phyloP scores from a whole-genome alignment of 2,888 invertebrate genomes.

The Entomobrya multifasciata region DNA sequence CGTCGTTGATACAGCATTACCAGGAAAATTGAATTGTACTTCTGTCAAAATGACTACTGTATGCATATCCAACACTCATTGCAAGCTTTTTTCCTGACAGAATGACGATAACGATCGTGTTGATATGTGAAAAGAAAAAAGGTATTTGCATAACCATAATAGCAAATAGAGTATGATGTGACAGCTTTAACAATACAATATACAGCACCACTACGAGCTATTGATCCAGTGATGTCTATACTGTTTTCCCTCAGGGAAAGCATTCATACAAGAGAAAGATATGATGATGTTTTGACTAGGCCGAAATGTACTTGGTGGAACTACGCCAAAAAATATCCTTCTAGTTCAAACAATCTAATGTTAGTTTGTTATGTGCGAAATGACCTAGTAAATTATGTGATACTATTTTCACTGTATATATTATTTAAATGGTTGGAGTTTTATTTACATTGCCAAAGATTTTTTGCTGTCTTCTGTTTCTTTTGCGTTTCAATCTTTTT shows the following conservation, averaged over 20 bases:
- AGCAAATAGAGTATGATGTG: background rate
- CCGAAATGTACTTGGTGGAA: constrained; percentile 27
- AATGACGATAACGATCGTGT: constrained; percentile 14
- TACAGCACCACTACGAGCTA: constrained; percentile 2
- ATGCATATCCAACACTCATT: background rate
- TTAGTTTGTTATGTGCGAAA: too few species aligned
- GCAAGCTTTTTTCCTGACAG: constrained; percentile 18
- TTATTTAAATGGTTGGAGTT: too few species aligned
- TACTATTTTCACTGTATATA: too few species aligned
- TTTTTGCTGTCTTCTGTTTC: background rate
- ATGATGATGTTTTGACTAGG: background rate
- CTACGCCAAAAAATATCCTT: constrained; percentile 21
- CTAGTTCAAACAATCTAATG: too few species aligned
- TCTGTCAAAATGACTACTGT: constrained; percentile 34
- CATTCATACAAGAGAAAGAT: constrained; percentile 2
- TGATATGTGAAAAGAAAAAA: background rate
- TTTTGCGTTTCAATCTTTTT: background rate
- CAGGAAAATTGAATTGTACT: constrained; percentile 48
- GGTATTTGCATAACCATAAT: background rate
- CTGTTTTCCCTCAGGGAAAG: background rate
- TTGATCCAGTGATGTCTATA: constrained; percentile 21
- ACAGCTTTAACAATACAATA: background rate
- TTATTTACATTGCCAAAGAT: too few species aligned
- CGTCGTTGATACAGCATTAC: constrained; percentile 36
- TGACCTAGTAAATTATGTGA: too few species aligned